These are phyloP conservation scores for Peromyscus melanophrys DNA, from an alignment of 2,797 vertebrate genomes.

Conservation along the genomic window DNA sequence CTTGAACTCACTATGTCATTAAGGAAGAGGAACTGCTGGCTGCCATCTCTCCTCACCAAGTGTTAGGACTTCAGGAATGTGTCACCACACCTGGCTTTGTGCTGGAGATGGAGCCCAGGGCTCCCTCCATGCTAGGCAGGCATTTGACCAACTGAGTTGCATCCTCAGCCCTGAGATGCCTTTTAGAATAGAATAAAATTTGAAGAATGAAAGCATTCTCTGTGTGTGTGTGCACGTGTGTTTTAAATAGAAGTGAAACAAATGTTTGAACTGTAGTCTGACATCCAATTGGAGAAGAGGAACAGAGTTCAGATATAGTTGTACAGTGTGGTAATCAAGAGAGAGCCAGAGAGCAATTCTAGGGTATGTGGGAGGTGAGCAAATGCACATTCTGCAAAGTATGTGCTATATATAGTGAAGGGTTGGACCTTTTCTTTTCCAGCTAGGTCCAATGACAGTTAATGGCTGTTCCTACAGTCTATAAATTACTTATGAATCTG, in stretches of 20 bases:
- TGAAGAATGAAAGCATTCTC: background rate
- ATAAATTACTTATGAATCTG: slow-evolving; percentile 77
- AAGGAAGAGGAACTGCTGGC: background rate
- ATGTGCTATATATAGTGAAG: slow-evolving; percentile 51
- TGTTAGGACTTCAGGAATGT: background rate
- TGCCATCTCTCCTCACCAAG: background rate
- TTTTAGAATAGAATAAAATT: slow-evolving; percentile 66
- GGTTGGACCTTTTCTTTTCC: slow-evolving; percentile 35
- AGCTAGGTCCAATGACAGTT: slow-evolving; percentile 67
- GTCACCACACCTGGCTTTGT: background rate
- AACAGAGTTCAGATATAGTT: background rate
- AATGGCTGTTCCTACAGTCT: slow-evolving; percentile 75
- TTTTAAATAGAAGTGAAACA: slow-evolving; percentile 34
- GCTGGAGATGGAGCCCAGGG: background rate
- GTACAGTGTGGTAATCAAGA: background rate
- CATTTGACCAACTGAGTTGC: background rate
- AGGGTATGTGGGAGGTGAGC: background rate
- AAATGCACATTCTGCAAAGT: background rate
- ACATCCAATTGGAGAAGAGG: background rate
- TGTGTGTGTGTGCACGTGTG: background rate
- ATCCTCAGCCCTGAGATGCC: background rate
- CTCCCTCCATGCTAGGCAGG: background rate
- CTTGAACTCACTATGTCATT: background rate
- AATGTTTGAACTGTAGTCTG: slow-evolving; percentile 3
- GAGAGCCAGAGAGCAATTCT: background rate